phyloP scores from a whole-genome alignment of 2,113 vertebrate genomes.

The Sebastes fasciatus region DNA sequence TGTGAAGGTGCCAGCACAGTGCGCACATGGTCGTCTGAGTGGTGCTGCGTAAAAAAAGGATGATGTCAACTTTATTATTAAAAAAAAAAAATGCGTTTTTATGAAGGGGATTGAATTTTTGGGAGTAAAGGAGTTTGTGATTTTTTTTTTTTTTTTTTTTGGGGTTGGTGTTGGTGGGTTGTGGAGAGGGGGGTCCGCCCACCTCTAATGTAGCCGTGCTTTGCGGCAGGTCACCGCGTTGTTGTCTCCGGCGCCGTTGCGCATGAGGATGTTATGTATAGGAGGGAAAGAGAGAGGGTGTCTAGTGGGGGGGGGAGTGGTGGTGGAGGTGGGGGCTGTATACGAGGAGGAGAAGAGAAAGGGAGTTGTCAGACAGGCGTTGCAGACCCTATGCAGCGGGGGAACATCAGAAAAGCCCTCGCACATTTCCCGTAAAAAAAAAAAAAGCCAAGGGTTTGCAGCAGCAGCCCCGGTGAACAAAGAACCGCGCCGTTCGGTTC shows the following conservation, averaged over 20 bases:
- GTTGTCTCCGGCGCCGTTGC: slow-evolving; percentile 79
- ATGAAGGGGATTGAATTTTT: background rate
- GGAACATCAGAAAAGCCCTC: slow-evolving; percentile 64
- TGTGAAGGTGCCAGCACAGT: slow-evolving; percentile 46
- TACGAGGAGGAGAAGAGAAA: slow-evolving; percentile 65
- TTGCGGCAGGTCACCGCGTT: slow-evolving; percentile 81
- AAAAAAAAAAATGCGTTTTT: background rate
- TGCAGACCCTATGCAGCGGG: slow-evolving; percentile 81
- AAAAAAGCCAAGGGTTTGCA: slow-evolving; percentile 51
- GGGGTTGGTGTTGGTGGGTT: background rate
- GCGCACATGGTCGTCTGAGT: slow-evolving; percentile 63
- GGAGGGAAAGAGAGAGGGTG: slow-evolving; percentile 53
- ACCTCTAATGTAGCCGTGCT: slow-evolving; percentile 71
- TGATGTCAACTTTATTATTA: slow-evolving; percentile 67
- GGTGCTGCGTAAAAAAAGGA: slow-evolving; percentile 30
- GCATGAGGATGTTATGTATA: slow-evolving; percentile 81
- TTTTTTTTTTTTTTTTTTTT: slow-evolving; percentile 37
- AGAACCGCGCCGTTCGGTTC: slow-evolving; percentile 73
- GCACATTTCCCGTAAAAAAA: slow-evolving; percentile 57
- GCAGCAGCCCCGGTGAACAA: slow-evolving; percentile 78
- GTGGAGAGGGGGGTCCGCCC: slow-evolving; percentile 71
- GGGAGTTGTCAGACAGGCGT: slow-evolving; percentile 82
- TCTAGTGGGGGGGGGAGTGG: slow-evolving; percentile 46
- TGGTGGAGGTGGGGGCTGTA: slow-evolving; percentile 33
- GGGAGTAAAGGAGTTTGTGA: slow-evolving; percentile 64